Base-by-base conservation (phyloP, 2,888 invertebrate genomes). In the Pristionchus maxplancki region DNA sequence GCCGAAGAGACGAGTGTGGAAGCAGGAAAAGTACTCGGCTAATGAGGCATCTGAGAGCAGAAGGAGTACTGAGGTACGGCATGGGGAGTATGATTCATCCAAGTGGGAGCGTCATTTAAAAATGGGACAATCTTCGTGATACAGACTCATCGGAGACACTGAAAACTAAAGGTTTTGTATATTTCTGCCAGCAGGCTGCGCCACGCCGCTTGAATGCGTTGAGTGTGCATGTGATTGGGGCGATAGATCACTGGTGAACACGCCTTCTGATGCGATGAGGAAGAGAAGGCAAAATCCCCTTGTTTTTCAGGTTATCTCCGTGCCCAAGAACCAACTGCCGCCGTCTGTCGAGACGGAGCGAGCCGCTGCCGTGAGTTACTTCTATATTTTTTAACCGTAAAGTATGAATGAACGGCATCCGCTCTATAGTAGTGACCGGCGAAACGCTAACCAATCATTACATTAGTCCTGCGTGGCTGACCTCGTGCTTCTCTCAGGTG, bases 21-120 rank as follows among this genome's bases (percentile, higher is more conserved):
- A 88, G 20, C 88, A 88, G 15, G 88, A 88, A 81, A 78, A 81
- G 58, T 62, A 81, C 62, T 13, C 34, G 24, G 74, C 87, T 6
- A 44, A 74, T n/a, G 78, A 87, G n/a, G 50, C 44, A 50, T 71
- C 67, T 3, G 86, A 87, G 71, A 87, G 86, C 37, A 87, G 86
- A 50, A 34, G 81, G 58, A 88, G 81, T 24, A 88, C 88, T 20
- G 88, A 88, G 88, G 88, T 81, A 50, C 9, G 58, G 24, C 9
- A 4, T 53, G 3, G 3, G 53, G 15, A 53, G 20, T 53, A 17
- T 11, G 53, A 53, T 15, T 48, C 44, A 48, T 13, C 8, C 44
- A 11, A 44, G 6, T 64, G 28, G 31, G 28, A 58, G 64, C 28
- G 17, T 17, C 53, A 15, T 13, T 53, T 3, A 53, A 17, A 17